phyloP scores from a whole-genome alignment of 2,797 vertebrate species.

The Tolypeutes matacus region DNA sequence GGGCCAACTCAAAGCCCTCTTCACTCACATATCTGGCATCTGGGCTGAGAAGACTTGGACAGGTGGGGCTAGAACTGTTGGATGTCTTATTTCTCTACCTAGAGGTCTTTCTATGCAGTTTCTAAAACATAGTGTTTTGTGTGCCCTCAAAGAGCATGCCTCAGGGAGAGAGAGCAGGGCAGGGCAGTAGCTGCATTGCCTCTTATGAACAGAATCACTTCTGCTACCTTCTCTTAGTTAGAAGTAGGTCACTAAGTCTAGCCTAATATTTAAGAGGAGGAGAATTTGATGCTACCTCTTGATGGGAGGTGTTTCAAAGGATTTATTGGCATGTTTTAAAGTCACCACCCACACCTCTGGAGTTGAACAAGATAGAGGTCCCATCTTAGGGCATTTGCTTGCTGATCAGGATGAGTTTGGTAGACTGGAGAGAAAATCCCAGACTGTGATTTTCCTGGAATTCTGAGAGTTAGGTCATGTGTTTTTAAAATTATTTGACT shows the following conservation, averaged over 20 bases:
- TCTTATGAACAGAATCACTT: constrained; percentile 42
- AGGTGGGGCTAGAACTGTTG: background rate
- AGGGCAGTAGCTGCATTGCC: background rate
- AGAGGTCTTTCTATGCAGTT: background rate
- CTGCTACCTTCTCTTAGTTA: constrained; percentile 4
- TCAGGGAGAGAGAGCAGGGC: background rate
- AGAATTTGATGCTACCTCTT: background rate
- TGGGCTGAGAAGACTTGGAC: background rate
- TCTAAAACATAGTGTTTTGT: background rate
- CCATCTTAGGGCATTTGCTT: background rate
- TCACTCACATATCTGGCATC: background rate
- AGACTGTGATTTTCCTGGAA: constrained; percentile 49
- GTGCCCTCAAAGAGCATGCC: background rate
- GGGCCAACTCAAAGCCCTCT: background rate
- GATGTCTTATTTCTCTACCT: background rate
- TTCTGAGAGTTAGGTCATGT: background rate
- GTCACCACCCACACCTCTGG: background rate
- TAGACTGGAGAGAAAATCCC: constrained; percentile 7
- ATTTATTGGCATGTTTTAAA: background rate
- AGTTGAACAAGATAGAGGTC: background rate
- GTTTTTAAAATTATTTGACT: constrained; percentile 51
- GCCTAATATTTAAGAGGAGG: background rate
- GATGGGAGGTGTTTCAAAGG: background rate
- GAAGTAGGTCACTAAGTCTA: background rate
- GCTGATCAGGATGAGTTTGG: background rate